phyloP scores from a whole-genome alignment of 2,888 invertebrate genomes.

The Drosophila pseudotakahashii region DNA sequence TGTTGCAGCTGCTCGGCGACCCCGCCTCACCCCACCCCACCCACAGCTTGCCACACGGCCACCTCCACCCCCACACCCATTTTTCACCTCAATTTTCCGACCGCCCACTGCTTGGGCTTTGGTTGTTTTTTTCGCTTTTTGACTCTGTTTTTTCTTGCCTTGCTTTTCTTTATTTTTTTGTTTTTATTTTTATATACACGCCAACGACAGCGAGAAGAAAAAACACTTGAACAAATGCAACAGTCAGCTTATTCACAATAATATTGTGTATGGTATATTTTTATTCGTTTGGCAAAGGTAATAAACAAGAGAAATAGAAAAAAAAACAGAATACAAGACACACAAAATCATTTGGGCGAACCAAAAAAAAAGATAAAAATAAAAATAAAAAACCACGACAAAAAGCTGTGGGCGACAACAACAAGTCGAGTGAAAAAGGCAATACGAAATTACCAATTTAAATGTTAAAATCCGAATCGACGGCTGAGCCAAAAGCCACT shows the following conservation, averaged over 20 bases:
- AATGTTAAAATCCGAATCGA: slow-evolving; percentile 70
- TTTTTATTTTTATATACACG: slow-evolving; percentile 48
- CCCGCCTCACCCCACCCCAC: slow-evolving; percentile 42
- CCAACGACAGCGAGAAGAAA: slow-evolving; percentile 62
- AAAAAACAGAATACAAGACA: slow-evolving; percentile 46
- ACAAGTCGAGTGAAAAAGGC: slow-evolving; percentile 48
- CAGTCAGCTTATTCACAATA: slow-evolving; percentile 63
- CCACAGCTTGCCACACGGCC: slow-evolving; percentile 21
- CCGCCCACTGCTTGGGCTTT: slow-evolving; percentile 43
- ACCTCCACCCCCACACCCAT: slow-evolving; percentile 13
- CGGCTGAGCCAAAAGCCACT: slow-evolving; percentile 45
- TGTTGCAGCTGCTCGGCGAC: slow-evolving; percentile 46
- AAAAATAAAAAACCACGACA: slow-evolving; percentile 15
- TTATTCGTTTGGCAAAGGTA: slow-evolving; percentile 79
- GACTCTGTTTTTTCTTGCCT: slow-evolving; percentile 21
- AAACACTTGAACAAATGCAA: slow-evolving; percentile 43
- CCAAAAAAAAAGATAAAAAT: slow-evolving; percentile 34
- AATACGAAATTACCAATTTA: slow-evolving; percentile 70
- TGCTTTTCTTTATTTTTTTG: slow-evolving; percentile 17
- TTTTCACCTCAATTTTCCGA: slow-evolving; percentile 16
- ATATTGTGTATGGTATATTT: slow-evolving; percentile 77
- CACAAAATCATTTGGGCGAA: slow-evolving; percentile 60
- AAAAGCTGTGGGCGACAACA: slow-evolving; percentile 72
- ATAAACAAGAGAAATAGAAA: slow-evolving; percentile 67
- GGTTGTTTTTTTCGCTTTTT: slow-evolving; percentile 42